Evolutionary conservation across 2,888 invertebrate species (phyloP).

Genomic region (Eilema caniola): DNA sequence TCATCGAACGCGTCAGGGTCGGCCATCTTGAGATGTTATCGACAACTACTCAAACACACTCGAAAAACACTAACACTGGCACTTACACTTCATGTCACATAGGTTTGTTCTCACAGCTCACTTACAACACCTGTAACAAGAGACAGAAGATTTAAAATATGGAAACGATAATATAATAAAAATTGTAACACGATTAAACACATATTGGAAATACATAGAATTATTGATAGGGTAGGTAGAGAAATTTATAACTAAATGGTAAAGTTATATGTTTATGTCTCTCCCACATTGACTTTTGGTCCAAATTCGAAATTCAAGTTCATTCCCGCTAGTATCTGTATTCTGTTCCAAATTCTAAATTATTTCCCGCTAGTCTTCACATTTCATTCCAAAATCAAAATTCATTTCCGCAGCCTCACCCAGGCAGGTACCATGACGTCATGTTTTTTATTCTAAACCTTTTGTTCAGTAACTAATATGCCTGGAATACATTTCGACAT

Average conservation of each 20-base stretch:
- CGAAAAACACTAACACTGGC: slow-evolving; percentile 48
- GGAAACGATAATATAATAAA: not conserved
- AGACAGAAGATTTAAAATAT: not conserved
- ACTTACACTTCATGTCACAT: slow-evolving; percentile 28
- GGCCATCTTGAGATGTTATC: slow-evolving; percentile 68
- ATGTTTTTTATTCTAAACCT: too few species aligned
- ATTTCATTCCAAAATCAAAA: too few species aligned
- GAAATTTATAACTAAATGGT: not conserved
- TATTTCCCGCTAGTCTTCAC: too few species aligned
- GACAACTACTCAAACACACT: slow-evolving; percentile 32
- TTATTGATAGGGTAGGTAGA: too few species aligned
- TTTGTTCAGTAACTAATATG: too few species aligned
- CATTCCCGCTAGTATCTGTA: too few species aligned
- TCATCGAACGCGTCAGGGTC: slow-evolving; percentile 83
- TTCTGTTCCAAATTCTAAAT: too few species aligned
- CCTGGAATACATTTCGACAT: not conserved
- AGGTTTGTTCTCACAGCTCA: slow-evolving; percentile 1
- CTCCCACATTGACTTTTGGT: too few species aligned
- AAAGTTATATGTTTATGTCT: not conserved
- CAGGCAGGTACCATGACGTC: too few species aligned
- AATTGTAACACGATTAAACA: not conserved
- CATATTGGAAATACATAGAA: too few species aligned
- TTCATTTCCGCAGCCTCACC: too few species aligned
- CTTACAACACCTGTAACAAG: slow-evolving; percentile 19
- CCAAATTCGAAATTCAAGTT: too few species aligned